Base-by-base conservation (phyloP, 2,888 invertebrate genomes). In the Furcula furcula region DNA sequence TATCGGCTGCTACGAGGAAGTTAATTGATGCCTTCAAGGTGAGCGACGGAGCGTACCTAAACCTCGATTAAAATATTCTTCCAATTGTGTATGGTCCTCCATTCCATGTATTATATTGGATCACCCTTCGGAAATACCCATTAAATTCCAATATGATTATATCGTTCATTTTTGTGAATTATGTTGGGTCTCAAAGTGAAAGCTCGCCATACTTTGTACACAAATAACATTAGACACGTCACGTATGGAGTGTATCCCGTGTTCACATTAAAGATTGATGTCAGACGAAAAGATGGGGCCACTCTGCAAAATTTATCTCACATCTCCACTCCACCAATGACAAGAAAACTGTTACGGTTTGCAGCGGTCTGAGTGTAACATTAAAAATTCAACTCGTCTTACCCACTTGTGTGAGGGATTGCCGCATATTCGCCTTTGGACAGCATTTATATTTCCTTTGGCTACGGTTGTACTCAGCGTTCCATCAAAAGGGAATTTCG, bases 271-370 rank as follows among this genome's bases (percentile, higher is more conserved):
- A 88, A 84, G 65, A 87, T 88, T 85, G 76, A 88, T 87, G 82
- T 76, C 72, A 82, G 80, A 76, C 86, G 85, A 85, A 86, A 88
- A 87, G 87, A 88, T 87, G 85, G 88, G 86, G 88, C 88, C 83
- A 88, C 88, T 88, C 86, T 87, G 82, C 87, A 88, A 88, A 87
- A 88, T 88, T 87, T 88, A 88, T 88, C 72, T 84, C 87, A 82
- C 88, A 88, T 85, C 85, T 87, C 83, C 80, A 76, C 83, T 85
- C 81, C 66, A 72, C 81, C 83, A 87, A 88, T 87, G 88, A 88
- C 88, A 88, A 88, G 88, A 87, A 87, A 87, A 88, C 88, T 88
- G 88, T 88, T 88, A 87, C 88, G 88, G 87, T 84, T 84, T 86
- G 87, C 86, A 86, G 73, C 85, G 86, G 87, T 79, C 88, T 87